These are phyloP conservation scores for Grapholita molesta DNA, from an alignment of 1,140 invertebrate genomes.

Conservation along the genomic window DNA sequence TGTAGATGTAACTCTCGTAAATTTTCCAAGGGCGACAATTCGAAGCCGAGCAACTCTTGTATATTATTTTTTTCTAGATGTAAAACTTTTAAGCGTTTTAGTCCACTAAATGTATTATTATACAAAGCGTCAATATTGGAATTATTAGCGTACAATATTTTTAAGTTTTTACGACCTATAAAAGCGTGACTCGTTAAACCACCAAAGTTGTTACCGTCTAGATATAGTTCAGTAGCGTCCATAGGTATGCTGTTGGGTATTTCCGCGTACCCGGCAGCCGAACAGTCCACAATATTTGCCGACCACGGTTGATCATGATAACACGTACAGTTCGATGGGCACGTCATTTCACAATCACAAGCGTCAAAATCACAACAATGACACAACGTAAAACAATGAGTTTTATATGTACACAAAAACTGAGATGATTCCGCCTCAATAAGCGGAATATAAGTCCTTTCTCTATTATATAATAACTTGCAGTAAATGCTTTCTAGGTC, in stretches of 20 bases:
- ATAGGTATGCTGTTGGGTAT: conserved; percentile 94
- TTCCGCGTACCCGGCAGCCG: conserved; percentile 86
- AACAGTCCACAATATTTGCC: conserved; percentile 95
- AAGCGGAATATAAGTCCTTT: conserved; percentile 88
- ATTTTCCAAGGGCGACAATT: conserved; percentile 89
- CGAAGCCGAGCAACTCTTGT: conserved; percentile 88
- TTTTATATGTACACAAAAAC: conserved; percentile 95
- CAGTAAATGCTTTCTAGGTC: conserved; percentile 95
- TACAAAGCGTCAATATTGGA: conserved; percentile 90
- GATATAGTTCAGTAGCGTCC: conserved; percentile 95
- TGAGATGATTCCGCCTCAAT: conserved; percentile 91
- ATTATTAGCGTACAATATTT: conserved; percentile 92
- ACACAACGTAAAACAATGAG: conserved; percentile 94
- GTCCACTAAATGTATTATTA: conserved; percentile 94
- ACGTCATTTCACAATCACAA: conserved; percentile 97
- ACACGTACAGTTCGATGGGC: conserved; percentile 94
- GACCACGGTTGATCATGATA: conserved; percentile 97
- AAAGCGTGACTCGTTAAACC: conserved; percentile 93
- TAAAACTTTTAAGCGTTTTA: conserved; percentile 86
- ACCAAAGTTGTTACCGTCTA: conserved; percentile 93
- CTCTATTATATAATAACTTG: conserved; percentile 91
- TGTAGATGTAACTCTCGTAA: conserved; percentile 92
- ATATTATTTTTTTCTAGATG: conserved; percentile 93
- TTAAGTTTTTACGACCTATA: conserved; percentile 92
- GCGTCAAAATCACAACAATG: conserved; percentile 97